Evolutionary conservation across 2,888 invertebrate species (phyloP).

Genomic region (Pammene fasciana): DNA sequence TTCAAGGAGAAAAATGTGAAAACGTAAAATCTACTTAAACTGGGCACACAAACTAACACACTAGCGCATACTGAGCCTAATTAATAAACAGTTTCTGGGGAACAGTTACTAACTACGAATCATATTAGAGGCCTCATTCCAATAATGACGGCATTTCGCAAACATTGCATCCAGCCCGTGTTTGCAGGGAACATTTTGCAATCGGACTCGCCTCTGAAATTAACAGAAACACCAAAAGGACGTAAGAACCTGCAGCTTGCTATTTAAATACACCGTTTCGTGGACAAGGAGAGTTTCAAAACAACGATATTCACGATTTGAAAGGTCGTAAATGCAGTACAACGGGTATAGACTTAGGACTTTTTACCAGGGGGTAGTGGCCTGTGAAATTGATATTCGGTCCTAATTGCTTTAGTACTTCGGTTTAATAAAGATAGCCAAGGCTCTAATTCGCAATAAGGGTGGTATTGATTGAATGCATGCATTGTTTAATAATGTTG

Average conservation of each 20-base stretch:
- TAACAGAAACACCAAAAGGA: not conserved
- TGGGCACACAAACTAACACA: not conserved
- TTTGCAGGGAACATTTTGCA: constrained; percentile 72
- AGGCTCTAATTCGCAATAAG: constrained; percentile 7
- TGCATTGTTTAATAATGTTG: not conserved
- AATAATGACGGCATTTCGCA: constrained; percentile 75
- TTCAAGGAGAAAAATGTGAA: too few species aligned
- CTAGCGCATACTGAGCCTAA: constrained; percentile 6
- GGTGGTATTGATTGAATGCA: constrained; percentile 2
- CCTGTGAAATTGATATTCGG: constrained; percentile 37
- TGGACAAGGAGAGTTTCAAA: not conserved
- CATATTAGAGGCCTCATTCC: constrained; percentile 71
- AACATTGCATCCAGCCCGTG: constrained; percentile 67
- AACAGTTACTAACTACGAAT: constrained; percentile 51
- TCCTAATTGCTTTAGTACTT: constrained; percentile 37
- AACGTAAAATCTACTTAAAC: too few species aligned
- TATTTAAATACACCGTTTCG: not conserved
- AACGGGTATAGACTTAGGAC: not conserved
- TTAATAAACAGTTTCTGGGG: constrained; percentile 43
- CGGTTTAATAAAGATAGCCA: constrained; percentile 29
- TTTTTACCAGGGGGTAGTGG: not conserved
- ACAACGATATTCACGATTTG: not conserved
- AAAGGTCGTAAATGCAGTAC: constrained; percentile 2
- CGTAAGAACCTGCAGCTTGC: not conserved
- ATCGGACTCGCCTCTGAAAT: constrained; percentile 56